These are phyloP conservation scores for Lineus longissimus DNA, from an alignment of 1,140 invertebrate species.

Conservation along the genomic window DNA sequence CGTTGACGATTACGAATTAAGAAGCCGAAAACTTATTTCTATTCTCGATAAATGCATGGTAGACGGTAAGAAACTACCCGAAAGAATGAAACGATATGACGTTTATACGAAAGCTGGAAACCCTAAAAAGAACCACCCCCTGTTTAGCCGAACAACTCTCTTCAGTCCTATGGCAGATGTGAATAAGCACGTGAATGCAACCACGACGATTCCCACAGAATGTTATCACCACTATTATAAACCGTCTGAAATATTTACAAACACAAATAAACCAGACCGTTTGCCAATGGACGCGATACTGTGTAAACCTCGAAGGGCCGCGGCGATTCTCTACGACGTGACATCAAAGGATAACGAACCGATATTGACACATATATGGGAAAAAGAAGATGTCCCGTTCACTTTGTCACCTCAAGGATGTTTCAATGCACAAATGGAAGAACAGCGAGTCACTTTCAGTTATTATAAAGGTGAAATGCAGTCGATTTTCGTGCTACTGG, in stretches of 20 bases:
- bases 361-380: not conserved
- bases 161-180: not conserved
- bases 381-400: not conserved
- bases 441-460: not conserved
- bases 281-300: not conserved
- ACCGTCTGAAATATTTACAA: not conserved
- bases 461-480: not conserved
- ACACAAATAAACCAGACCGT: not conserved
- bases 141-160: too few species aligned
- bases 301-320: not conserved
- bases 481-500: not conserved
- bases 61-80: not conserved
- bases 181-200: not conserved
- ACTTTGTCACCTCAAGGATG: not conserved
- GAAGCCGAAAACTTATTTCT: not conserved
- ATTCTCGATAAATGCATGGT: not conserved
- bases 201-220: not conserved
- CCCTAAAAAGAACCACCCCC: not conserved
- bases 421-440: not conserved
- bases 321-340: not conserved
- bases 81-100: not conserved
- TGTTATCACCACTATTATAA: not conserved
- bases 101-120: not conserved
- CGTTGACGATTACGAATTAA: not conserved
- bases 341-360: not conserved